phyloP scores from a whole-genome alignment of 2,888 invertebrate genomes.

The Coelopa pilipes region DNA sequence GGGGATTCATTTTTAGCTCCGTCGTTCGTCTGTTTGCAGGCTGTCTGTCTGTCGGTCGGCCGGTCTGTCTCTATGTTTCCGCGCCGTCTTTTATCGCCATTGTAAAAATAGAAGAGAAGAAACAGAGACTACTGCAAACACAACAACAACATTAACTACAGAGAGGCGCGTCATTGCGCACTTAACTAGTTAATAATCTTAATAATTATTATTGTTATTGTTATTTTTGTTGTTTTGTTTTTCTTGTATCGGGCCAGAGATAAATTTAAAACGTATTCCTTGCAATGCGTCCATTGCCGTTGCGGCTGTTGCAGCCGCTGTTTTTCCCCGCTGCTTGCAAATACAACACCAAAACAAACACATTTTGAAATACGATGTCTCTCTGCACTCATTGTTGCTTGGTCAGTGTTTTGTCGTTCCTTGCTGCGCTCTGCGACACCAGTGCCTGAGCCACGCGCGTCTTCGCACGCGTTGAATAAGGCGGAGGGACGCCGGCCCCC shows the following conservation, averaged over 20 bases:
- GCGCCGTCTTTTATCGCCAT: background rate
- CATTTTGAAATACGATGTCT: no score
- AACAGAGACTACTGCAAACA: background rate
- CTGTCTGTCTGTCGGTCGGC: background rate
- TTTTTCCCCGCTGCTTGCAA: background rate
- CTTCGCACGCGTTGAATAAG: no score
- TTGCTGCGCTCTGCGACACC: no score
- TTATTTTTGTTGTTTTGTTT: background rate
- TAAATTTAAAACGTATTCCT: background rate
- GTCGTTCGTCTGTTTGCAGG: background rate
- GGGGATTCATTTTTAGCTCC: background rate
- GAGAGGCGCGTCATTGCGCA: background rate
- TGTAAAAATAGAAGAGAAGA: background rate
- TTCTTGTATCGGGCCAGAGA: background rate
- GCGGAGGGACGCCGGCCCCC: no score
- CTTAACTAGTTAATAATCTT: background rate
- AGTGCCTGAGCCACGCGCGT: no score
- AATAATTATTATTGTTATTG: background rate
- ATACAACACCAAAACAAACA: background rate
- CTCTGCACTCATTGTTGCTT: no score
- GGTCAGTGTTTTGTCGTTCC: no score
- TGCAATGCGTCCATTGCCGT: background rate
- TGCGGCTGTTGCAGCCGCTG: background rate
- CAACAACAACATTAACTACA: background rate
- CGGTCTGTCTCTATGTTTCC: background rate